These are phyloP conservation scores for Psammodynastes pulverulentus DNA, from an alignment of 2,113 vertebrate genomes.

Conservation along the genomic window DNA sequence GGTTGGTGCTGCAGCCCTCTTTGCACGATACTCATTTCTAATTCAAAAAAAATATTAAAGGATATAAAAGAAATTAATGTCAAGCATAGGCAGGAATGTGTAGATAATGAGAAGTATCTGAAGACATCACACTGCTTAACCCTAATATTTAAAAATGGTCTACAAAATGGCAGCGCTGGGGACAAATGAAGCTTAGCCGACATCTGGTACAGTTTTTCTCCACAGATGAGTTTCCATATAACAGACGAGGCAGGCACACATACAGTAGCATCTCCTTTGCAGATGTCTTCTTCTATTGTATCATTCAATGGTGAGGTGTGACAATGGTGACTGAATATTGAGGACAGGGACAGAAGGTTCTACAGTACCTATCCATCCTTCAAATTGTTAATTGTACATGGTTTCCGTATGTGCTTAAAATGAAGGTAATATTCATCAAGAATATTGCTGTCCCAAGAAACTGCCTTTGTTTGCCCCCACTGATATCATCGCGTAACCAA, in stretches of 20 bases:
- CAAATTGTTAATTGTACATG: background rate
- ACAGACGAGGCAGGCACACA: background rate
- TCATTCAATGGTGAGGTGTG: background rate
- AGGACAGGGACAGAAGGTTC: background rate
- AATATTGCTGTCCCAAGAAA: background rate
- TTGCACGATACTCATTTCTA: background rate
- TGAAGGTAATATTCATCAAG: background rate
- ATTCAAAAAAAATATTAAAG: background rate
- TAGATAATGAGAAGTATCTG: background rate
- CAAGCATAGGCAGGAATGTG: background rate
- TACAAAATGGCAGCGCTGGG: background rate
- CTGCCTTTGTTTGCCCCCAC: background rate
- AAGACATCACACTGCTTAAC: background rate
- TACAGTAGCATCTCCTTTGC: background rate
- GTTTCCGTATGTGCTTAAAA: background rate
- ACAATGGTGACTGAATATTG: background rate
- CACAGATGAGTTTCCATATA: background rate
- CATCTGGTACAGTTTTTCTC: background rate
- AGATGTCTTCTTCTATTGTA: background rate
- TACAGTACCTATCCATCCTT: background rate
- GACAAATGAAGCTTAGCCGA: background rate
- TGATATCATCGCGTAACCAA: background rate
- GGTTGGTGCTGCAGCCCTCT: background rate
- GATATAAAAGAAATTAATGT: background rate
- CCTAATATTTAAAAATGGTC: background rate